Evolutionary conservation across 2,113 vertebrate species (phyloP).

Genomic region (Aramus guarauna): DNA sequence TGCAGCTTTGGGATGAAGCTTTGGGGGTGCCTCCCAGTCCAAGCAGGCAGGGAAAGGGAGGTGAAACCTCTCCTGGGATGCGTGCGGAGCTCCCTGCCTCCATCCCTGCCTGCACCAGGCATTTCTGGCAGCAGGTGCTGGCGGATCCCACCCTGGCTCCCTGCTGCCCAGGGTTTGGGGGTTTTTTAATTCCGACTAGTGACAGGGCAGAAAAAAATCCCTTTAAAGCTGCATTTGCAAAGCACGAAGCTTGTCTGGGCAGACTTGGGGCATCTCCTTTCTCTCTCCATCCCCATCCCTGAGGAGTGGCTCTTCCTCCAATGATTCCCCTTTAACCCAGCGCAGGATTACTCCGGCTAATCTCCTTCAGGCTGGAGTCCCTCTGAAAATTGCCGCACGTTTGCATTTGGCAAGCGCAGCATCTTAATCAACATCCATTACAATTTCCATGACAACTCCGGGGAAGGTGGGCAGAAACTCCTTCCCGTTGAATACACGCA

Average conservation of each 20-base stretch:
- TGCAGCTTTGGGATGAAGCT: neutral
- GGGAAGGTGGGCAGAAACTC: neutral
- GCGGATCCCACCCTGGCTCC: neutral
- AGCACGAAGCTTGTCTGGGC: neutral
- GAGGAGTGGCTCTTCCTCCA: neutral
- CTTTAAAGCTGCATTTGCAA: neutral
- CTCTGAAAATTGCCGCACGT: neutral
- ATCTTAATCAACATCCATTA: neutral
- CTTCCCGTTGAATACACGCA: neutral
- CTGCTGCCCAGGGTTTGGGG: accelerated
- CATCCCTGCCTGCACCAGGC: neutral
- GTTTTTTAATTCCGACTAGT: neutral
- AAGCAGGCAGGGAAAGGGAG: neutral
- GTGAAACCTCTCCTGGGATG: neutral
- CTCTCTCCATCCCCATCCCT: neutral
- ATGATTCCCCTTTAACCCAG: neutral
- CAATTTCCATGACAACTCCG: slow-evolving; percentile 29
- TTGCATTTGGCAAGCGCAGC: neutral
- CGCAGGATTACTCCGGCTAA: neutral
- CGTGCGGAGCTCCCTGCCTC: neutral
- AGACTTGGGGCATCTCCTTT: too few species aligned
- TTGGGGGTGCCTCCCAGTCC: neutral
- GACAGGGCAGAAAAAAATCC: neutral
- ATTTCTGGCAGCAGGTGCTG: neutral
- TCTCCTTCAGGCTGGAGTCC: neutral